Evolutionary conservation across 2,888 invertebrate genomes (phyloP), one percentile per base, ranked within the genome.

Genomic region (Listrodromus nycthemerus): DNA sequence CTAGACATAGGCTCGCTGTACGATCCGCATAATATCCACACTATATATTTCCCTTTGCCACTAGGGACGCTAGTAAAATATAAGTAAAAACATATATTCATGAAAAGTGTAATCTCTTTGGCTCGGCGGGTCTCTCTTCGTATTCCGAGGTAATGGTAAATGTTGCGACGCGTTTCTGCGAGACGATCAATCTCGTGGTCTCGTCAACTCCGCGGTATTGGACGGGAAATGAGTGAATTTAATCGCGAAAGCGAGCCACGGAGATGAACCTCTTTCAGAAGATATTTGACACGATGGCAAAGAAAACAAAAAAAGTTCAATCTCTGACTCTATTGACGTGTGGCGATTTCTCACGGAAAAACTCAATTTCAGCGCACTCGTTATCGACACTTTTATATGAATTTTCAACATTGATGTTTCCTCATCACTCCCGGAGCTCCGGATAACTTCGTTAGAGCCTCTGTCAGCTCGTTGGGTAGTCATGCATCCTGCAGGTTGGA

Each of bases 51-150:
- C 6, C 63, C 70, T 70, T n/a, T n/a, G 50, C 37, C 10, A 37
- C 21, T 3, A n/a, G 13, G 5, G 30, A 48, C 45, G 19, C 10
- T 33, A 33, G 30, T 30, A 24, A 69, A 33, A 73, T 61, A 33
- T 58, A 30, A 33, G 55, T 45, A 13, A n/a, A n/a, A 33, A n/a
- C 48, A 73, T 66, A 73, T 50, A 63, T 73, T 73, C 73, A 73
- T 58, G 65, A 73, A 80, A 41, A 73, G 45, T 80, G 73, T 58
- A 80, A 80, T 80, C 73, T 80, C 58, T n/a, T 58, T 73, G 79
- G 24, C 27, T 21, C 55, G 41, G 21, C n/a, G 21, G 30, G n/a
- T 41, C n/a, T 4, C 21, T 50, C 19, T 13, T 80, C 21, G 13
- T 45, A 45, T 58, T 66, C 58, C 55, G 16, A 16, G 48, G 21